Base-by-base conservation (phyloP, 2,888 invertebrate species). In the Eilema caniola region DNA sequence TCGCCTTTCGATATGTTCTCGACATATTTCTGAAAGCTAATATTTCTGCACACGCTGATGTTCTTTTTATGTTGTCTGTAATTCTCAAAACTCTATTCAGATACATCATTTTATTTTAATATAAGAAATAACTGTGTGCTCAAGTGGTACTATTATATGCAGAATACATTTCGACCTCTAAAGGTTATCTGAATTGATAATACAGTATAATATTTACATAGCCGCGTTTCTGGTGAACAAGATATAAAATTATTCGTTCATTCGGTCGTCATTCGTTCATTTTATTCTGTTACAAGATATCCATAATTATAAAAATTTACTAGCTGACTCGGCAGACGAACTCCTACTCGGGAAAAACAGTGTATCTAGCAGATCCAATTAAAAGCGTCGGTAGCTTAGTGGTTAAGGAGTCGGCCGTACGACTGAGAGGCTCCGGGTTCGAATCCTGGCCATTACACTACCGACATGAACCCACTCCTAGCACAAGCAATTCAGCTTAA, bases 1-100 rank as follows among this genome's bases (percentile, higher is more conserved):
- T 11, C 14, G 59, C 59, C 53, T 71, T 70, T 59, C 24, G 41
- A 24, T 66, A 59, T n/a, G 60, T 66, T 20, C 20, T 28, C 12
- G 57, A 33, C 59, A 60, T 66, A 28, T 41, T 66, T 41, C 37
- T 60, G 28, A 28, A 57, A 33, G 16, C 66, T 24, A 33, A 24
- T 24, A 57, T 7, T 4, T 66, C 57, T 14, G 23, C 57, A 57
- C 33, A 37, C 11, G 57, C 4, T 53, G 56, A 31, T 0, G 33
- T 12, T 12, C 24, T 33, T 10, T 53, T 14, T 33, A 57, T 25
- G 7, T 24, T 37, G 10, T 33, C 20, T 20, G 57, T 16, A 33
- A 24, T 7, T 66, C 24, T 65, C 56, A n/a, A 23, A 23, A 20
- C n/a, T 37, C 20, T 33, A 10, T 7, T 64, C n/a, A 64, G n/a